Base-by-base conservation (phyloP, 2,888 invertebrate species). In the Trissolcus japonicus region DNA sequence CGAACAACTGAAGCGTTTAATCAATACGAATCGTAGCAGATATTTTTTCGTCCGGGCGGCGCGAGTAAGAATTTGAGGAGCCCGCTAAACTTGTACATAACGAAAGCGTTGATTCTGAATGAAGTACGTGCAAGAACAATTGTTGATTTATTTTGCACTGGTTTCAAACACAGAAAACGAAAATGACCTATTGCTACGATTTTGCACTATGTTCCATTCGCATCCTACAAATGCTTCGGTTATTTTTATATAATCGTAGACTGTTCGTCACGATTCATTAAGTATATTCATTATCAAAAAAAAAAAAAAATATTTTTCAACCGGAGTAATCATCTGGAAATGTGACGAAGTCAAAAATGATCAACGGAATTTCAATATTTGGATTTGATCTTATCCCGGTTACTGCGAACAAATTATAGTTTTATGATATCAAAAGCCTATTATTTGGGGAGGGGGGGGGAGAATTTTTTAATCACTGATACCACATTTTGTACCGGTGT, bases 191-290 rank as follows among this genome's bases (percentile, higher is more conserved):
- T 35, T 11, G 35, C 35, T 35, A 35, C 55, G 35, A 57, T 56
- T 57, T 51, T 54, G 40, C 46, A 51, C 61, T 55, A 41, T 62
- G 50, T 62, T 69, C 21, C 54, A 60, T 54, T 61, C 55, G 46
- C 53, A 55, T 61, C 55, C 13, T 6, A 16, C 40, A 53, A 48
- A 50, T 21, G 46, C 62, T 65, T 65, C 56, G 46, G 35, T 13
- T 43, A 60, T 60, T 46, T 40, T 51, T 54, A 43, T 29, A 43
- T 54, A n/a, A 59, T 43, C 25, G 35, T 46, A 60, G 16, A 14
- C 21, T 11, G 51, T 53, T 40, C 57, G 35, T 65, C 41, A 53
- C 51, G n/a, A n/a, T 63, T 17, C 51, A 48, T 63, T 53, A 57
- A 21, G 13, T 43, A 25, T 6, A 25, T 6, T 25, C 25, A 25